Evolutionary conservation across 1,140 invertebrate species (phyloP).

Genomic region (Drosophila guanche): DNA sequence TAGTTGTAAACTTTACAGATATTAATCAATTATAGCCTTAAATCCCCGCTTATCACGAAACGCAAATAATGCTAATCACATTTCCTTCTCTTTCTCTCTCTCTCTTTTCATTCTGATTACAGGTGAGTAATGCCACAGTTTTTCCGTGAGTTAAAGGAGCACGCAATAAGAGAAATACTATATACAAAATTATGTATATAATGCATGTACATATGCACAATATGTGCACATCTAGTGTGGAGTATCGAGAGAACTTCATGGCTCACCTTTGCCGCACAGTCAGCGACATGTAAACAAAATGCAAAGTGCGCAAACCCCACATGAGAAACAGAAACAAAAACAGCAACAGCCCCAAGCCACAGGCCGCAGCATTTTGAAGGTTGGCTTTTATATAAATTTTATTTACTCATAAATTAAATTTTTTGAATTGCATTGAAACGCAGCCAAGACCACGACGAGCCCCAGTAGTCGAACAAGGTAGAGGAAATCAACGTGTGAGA

Average conservation of each 20-base stretch:
- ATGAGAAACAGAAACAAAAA: conserved; percentile 27
- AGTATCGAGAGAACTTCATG: conserved; percentile 27
- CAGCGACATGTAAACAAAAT: conserved; percentile 69
- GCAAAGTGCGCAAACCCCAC: conserved; percentile 52
- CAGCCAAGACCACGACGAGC: conserved; percentile 31
- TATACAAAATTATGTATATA: conserved; percentile 20
- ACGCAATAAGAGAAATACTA: conserved; percentile 38
- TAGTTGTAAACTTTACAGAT: not conserved
- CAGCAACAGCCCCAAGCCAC: conserved; percentile 25
- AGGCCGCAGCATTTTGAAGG: conserved; percentile 46
- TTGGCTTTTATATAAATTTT: conserved; percentile 60
- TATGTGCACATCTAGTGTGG: not conserved
- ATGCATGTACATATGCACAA: not conserved
- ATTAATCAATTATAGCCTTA: conserved; percentile 4
- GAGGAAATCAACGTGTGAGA: conserved; percentile 50
- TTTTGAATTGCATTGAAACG: conserved; percentile 54
- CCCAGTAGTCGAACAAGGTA: conserved; percentile 22
- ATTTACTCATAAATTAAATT: conserved; percentile 71
- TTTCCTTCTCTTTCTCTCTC: conserved; percentile 15
- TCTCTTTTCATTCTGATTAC: conserved; percentile 36
- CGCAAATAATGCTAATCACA: conserved; percentile 31
- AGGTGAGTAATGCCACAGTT: conserved; percentile 61
- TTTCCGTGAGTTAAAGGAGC: conserved; percentile 30
- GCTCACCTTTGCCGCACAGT: conserved; percentile 46
- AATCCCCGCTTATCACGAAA: conserved; percentile 19